Evolutionary conservation across 2,797 vertebrate species (phyloP).

Genomic region (Helarctos malayanus): DNA sequence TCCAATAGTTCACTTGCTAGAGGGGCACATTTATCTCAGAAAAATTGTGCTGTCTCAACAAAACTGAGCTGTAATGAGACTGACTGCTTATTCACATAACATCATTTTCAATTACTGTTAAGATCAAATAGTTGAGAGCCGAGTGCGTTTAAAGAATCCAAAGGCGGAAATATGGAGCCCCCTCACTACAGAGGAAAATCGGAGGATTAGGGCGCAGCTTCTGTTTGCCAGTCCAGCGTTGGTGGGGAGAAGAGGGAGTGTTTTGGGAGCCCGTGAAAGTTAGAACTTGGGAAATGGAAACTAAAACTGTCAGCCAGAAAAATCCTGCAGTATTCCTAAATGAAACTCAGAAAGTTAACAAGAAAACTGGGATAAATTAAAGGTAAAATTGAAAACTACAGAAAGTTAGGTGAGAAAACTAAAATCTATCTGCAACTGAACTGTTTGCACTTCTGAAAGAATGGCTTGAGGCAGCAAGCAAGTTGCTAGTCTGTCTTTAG

Average conservation of each 20-base stretch:
- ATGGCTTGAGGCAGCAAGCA: neutral
- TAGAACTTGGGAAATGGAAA: neutral
- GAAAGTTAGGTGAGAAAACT: neutral
- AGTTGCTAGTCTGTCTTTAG: neutral
- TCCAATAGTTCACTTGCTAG: neutral
- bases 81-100: neutral
- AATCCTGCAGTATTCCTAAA: constrained; percentile 19
- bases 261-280: neutral
- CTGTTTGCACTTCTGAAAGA: constrained; percentile 22
- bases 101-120: neutral
- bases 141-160: neutral
- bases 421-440: neutral
- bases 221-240: neutral
- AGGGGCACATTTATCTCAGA: constrained; percentile 10
- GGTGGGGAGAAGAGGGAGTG: neutral
- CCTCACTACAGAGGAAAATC: neutral
- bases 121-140: neutral
- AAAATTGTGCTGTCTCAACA: neutral
- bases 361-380: neutral
- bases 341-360: neutral
- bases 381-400: neutral
- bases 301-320: neutral
- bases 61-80: neutral
- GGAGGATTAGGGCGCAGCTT: neutral
- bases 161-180: neutral